Conservation (phyloP, 2,797 vertebrate genomes). For the Sylvia borin region DNA sequence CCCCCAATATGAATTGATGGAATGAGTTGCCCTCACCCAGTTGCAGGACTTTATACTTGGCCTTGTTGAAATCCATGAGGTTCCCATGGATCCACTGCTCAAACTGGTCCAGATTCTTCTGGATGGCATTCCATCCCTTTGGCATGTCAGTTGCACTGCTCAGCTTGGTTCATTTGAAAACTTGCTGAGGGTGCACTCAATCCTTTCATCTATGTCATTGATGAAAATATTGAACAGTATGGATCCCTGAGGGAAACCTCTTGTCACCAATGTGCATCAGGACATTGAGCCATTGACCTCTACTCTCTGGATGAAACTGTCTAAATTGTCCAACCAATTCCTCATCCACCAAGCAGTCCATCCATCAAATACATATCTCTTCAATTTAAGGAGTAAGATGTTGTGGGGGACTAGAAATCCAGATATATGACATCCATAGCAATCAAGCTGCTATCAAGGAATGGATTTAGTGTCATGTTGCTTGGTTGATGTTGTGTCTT, state of each 20-base stretch:
- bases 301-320: background rate
- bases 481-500: background rate
- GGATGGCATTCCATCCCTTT: background rate
- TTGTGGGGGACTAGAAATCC: background rate
- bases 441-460: background rate
- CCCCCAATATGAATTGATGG: rapidly evolving
- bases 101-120: background rate
- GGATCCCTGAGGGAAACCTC: background rate
- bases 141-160: background rate
- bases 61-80: background rate
- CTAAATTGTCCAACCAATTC: background rate
- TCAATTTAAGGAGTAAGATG: background rate
- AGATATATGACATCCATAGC: background rate
- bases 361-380: background rate
- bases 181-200: background rate
- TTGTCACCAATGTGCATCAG: background rate
- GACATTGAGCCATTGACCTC: background rate
- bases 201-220: background rate
- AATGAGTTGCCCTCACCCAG: rapidly evolving
- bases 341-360: background rate
- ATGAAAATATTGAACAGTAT: background rate
- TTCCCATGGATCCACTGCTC: background rate
- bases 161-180: background rate
- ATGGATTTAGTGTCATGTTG: background rate
- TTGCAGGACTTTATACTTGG: background rate